phyloP scores from a whole-genome alignment of 2,888 invertebrate genomes.

The Diadegma fenestrale region DNA sequence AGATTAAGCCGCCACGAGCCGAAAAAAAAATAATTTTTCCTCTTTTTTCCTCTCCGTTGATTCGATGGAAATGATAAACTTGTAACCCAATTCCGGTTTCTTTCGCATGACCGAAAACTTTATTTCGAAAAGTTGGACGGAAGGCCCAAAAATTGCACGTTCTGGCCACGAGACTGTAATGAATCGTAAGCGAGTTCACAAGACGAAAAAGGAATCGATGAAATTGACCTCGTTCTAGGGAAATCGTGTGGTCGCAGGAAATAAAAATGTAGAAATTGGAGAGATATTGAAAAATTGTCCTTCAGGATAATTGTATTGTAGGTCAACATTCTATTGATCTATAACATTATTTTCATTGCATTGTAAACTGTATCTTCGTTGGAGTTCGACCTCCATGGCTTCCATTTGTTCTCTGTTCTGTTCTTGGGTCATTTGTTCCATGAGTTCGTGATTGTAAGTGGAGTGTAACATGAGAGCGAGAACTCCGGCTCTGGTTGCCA shows the following conservation, averaged over 20 bases:
- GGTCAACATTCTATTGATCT: constrained; percentile 45
- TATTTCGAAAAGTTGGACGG: too few relatives aligned
- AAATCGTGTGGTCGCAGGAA: not conserved
- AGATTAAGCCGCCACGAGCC: too few relatives aligned
- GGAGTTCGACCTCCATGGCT: constrained; percentile 85
- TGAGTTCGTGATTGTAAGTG: constrained; percentile 96
- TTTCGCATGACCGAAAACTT: too few relatives aligned
- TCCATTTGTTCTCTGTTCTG: constrained; percentile 86
- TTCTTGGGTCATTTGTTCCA: constrained; percentile 89
- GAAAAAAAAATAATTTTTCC: too few relatives aligned
- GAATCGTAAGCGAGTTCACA: too few relatives aligned
- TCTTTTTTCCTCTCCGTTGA: too few relatives aligned
- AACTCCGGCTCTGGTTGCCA: constrained; percentile 94
- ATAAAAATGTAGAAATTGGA: not conserved
- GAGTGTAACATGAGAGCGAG: constrained; percentile 98
- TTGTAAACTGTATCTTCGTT: constrained; percentile 77
- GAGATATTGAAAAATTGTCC: not conserved
- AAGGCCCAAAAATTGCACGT: too few relatives aligned
- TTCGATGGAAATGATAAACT: too few relatives aligned
- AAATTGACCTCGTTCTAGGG: too few relatives aligned
- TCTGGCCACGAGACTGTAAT: too few relatives aligned
- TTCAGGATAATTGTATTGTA: not conserved
- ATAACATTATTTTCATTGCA: constrained; percentile 61
- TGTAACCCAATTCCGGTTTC: too few relatives aligned
- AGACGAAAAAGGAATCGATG: too few relatives aligned